Percentiles rank a stretch among this genome's conserved stretches.
Evolutionary conservation across 1,140 invertebrate genomes (phyloP).

Genomic region (Musca vetustissima): DNA sequence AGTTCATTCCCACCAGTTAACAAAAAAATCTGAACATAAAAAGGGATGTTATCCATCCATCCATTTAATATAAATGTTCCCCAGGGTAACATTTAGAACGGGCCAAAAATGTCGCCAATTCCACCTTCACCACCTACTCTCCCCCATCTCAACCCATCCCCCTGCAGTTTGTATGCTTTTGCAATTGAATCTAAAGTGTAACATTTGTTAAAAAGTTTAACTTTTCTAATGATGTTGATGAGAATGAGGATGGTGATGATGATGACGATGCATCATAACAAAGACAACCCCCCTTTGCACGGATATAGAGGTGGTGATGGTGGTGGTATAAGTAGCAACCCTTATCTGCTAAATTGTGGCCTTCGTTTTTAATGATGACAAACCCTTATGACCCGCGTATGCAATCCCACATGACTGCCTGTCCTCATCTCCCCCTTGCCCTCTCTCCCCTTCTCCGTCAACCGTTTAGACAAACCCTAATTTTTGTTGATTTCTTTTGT

Average conservation of each 20-base stretch:
- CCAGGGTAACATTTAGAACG: constrained; percentile 10
- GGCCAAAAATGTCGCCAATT: no score
- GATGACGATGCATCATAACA: background rate
- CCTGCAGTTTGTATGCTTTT: background rate
- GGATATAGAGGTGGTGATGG: background rate
- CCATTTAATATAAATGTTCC: constrained; percentile 12
- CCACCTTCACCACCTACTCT: no score
- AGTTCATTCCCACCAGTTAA: background rate
- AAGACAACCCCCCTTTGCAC: no score
- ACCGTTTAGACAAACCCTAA: no score
- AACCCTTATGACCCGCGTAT: no score
- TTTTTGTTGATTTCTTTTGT: no score
- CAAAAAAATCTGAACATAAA: background rate
- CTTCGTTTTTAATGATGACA: no score
- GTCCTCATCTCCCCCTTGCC: no score
- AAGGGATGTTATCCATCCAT: constrained; percentile 11
- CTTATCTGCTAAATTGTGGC: background rate
- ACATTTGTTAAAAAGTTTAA: constrained; percentile 23
- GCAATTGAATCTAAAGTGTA: constrained; percentile 14
- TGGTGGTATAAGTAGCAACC: background rate
- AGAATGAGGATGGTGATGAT: background rate
- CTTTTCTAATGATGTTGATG: background rate
- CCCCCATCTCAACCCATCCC: background rate
- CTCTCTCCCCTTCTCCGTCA: no score
- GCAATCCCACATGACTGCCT: no score